A percentile compares a stretch with the other conserved stretches of the same genome.
These are phyloP conservation scores for Periophthalmodon schlosseri DNA, from an alignment of 2,113 vertebrate species.

Conservation along the genomic window DNA sequence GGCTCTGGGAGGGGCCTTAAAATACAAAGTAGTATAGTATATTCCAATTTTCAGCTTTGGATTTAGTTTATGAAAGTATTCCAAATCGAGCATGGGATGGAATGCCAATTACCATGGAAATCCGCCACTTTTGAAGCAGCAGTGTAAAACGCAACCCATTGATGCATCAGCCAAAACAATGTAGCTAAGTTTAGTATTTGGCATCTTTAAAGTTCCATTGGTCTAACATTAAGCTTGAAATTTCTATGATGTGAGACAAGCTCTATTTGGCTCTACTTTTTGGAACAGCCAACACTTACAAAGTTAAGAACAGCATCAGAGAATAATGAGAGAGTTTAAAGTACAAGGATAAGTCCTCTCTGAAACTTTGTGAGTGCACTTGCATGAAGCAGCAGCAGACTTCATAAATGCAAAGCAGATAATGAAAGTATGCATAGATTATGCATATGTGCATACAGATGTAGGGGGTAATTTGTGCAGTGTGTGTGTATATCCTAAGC, in stretches of 20 bases:
- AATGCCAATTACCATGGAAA: too few relatives aligned
- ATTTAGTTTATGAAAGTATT: background rate
- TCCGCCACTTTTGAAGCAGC: too few relatives aligned
- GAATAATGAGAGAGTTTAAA: constrained; percentile 5
- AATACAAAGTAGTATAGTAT: too few relatives aligned
- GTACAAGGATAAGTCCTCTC: background rate
- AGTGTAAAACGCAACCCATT: too few relatives aligned
- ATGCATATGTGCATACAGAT: constrained; percentile 22
- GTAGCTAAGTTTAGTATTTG: too few relatives aligned
- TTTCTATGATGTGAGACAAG: too few relatives aligned
- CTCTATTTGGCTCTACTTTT: background rate
- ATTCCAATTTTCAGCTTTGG: background rate
- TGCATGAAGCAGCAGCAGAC: background rate
- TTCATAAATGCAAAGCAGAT: constrained; percentile 37
- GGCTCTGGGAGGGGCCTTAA: too few relatives aligned
- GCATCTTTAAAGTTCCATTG: too few relatives aligned
- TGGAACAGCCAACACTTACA: background rate
- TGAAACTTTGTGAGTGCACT: background rate
- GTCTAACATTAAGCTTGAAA: too few relatives aligned
- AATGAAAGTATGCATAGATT: constrained; percentile 41
- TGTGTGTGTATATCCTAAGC: constrained; percentile 15
- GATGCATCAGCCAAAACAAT: too few relatives aligned
- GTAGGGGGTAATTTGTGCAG: constrained; percentile 20
- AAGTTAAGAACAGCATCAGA: background rate
- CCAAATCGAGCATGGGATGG: too few relatives aligned